Evolutionary conservation across 1,140 invertebrate genomes (phyloP).

Genomic region (Lepidurus packardi): DNA sequence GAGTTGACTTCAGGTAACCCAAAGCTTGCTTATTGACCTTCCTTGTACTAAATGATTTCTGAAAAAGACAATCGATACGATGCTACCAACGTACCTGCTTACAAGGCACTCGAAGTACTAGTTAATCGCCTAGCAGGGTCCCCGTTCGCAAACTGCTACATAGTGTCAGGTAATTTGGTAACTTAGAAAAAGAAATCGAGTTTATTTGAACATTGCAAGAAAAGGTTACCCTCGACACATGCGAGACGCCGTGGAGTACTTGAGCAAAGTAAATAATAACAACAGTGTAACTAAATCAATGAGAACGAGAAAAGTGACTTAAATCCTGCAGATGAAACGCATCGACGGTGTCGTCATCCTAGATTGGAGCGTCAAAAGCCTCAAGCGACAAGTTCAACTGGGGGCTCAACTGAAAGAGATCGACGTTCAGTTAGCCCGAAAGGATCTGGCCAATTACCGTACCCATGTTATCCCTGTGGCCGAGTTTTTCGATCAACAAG

Average conservation of each 20-base stretch:
- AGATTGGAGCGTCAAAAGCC: slow-evolving; percentile 73
- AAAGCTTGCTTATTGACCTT: slow-evolving; percentile 23
- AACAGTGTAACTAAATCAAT: not conserved
- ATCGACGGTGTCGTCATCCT: slow-evolving; percentile 77
- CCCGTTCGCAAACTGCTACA: slow-evolving; percentile 79
- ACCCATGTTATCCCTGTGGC: slow-evolving; percentile 81
- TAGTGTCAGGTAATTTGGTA: slow-evolving; percentile 53
- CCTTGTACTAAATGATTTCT: slow-evolving; percentile 42
- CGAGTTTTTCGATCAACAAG: slow-evolving; percentile 80
- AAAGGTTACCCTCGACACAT: slow-evolving; percentile 84
- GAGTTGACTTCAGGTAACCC: slow-evolving; percentile 63
- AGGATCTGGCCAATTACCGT: slow-evolving; percentile 83
- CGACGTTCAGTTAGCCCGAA: slow-evolving; percentile 71
- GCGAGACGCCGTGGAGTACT: slow-evolving; percentile 83
- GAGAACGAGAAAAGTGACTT: not conserved
- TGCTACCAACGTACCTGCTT: slow-evolving; percentile 72
- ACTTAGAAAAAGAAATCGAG: not conserved
- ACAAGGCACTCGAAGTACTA: slow-evolving; percentile 77
- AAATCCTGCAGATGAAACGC: slow-evolving; percentile 66
- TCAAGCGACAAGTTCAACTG: slow-evolving; percentile 82
- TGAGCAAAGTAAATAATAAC: slow-evolving; percentile 65
- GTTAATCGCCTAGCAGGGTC: slow-evolving; percentile 92
- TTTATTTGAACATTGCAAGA: too few relatives aligned
- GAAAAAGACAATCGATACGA: slow-evolving; percentile 61
- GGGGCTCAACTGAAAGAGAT: slow-evolving; percentile 80